phyloP scores from a whole-genome alignment of 1,140 invertebrate genomes.

The Drosophila suzukii region DNA sequence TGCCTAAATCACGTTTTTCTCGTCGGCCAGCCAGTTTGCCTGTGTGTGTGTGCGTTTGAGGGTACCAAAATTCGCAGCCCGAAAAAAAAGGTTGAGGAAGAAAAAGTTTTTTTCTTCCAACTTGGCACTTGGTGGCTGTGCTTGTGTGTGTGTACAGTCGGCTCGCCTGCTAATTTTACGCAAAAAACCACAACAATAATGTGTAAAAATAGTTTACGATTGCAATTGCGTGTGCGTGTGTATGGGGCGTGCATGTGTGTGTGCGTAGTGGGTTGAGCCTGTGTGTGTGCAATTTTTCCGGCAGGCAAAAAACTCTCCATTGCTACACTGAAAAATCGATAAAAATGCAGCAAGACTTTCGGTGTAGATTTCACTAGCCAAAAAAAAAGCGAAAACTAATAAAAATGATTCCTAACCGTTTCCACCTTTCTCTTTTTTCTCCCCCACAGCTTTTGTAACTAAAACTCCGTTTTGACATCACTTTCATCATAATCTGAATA shows the following conservation, averaged over 20 bases:
- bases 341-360: slow-evolving; percentile 68
- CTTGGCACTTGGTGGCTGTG: slow-evolving; percentile 42
- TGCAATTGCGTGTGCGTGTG: slow-evolving; percentile 49
- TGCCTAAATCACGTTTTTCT: slow-evolving; percentile 37
- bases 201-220: slow-evolving; percentile 75
- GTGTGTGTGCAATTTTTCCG: slow-evolving; percentile 64
- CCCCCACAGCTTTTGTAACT: slow-evolving; percentile 90
- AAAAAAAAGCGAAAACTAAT: slow-evolving; percentile 4
- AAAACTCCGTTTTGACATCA: slow-evolving; percentile 87
- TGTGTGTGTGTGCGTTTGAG: slow-evolving; percentile 33
- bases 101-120: slow-evolving; percentile 57
- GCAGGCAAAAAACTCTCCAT: slow-evolving; percentile 58
- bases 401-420: slow-evolving; percentile 31
- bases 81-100: slow-evolving; percentile 56
- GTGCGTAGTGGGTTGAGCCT: slow-evolving; percentile 11
- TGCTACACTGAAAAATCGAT: slow-evolving; percentile 82
- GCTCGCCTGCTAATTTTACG: slow-evolving; percentile 52
- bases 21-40: slow-evolving; percentile 22
- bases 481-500: slow-evolving; percentile 84
- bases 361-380: slow-evolving; percentile 70
- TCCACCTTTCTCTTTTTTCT: slow-evolving; percentile 26
- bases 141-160: slow-evolving; percentile 61
- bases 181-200: slow-evolving; percentile 71
- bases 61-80: slow-evolving; percentile 70
- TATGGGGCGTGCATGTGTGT: slow-evolving; percentile 33